Conservation (phyloP, 1,140 invertebrate species). For the Scaptodrosophila lebanonensis region DNA sequence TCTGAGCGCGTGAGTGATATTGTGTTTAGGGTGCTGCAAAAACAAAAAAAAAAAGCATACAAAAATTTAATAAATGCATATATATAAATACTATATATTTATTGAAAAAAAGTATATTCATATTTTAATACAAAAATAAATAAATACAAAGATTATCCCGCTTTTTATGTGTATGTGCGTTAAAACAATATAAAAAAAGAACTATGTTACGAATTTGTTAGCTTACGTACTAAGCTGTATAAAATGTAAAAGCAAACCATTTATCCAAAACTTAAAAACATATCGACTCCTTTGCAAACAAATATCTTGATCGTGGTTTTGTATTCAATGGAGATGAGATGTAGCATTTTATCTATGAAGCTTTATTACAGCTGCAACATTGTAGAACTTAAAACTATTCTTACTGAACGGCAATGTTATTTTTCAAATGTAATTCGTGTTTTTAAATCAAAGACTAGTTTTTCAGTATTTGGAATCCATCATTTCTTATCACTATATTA, state of each 20-base stretch:
- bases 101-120: constrained; percentile 24
- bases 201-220: constrained; percentile 46
- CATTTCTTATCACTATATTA: too few species aligned
- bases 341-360: too few species aligned
- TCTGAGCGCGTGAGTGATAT: constrained; percentile 77
- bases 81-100: constrained; percentile 18
- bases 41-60: constrained; percentile 36
- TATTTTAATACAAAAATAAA: constrained; percentile 28
- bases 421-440: too few species aligned
- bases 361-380: too few species aligned
- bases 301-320: background rate
- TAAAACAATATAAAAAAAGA: constrained; percentile 30
- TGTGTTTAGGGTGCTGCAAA: constrained; percentile 76
- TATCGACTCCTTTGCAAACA: background rate
- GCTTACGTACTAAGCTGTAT: constrained; percentile 42
- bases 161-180: constrained; percentile 39
- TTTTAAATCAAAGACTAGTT: too few species aligned
- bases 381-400: too few species aligned
- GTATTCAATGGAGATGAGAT: too few species aligned
- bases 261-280: constrained; percentile 26
- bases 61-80: constrained; percentile 17
- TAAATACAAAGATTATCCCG: constrained; percentile 34
- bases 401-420: too few species aligned
- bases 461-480: too few species aligned
- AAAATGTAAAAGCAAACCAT: constrained; percentile 50